These are phyloP conservation scores for Stenurella melanura DNA, from an alignment of 2,888 invertebrate genomes.

Conservation along the genomic window DNA sequence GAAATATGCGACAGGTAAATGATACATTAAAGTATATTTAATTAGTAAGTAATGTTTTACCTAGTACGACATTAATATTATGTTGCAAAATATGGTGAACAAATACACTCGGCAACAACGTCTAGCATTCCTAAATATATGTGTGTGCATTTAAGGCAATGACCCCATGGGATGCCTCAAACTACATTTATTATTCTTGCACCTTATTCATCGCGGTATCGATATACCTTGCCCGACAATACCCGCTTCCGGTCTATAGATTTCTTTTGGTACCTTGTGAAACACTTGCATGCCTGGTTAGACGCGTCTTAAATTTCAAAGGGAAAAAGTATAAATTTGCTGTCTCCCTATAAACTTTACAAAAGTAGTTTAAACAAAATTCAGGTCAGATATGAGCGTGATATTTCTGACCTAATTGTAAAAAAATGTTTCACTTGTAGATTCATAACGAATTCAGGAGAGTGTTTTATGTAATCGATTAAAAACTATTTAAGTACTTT, in stretches of 20 bases:
- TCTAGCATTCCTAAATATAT: conserved; percentile 44
- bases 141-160: conserved; percentile 41
- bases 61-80: not conserved
- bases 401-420: not conserved
- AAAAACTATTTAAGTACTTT: no score
- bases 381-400: not conserved
- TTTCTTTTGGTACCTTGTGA: conserved; percentile 19
- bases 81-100: not conserved
- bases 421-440: not conserved
- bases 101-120: conserved; percentile 22
- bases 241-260: conserved; percentile 28
- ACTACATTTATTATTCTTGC: conserved; percentile 37
- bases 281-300: conserved; percentile 6
- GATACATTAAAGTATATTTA: no score
- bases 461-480: not conserved
- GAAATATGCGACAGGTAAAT: no score
- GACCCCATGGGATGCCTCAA: conserved; percentile 38
- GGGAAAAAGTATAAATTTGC: not conserved
- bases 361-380: not conserved
- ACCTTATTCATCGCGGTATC: conserved; percentile 32
- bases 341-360: not conserved
- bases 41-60: no score
- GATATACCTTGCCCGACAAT: conserved; percentile 23
- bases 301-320: conserved; percentile 20
- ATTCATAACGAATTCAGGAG: not conserved